Percentiles rank a stretch among this genome's conserved stretches.
Conservation (phyloP, 2,797 vertebrate species). For the Morelia viridis region DNA sequence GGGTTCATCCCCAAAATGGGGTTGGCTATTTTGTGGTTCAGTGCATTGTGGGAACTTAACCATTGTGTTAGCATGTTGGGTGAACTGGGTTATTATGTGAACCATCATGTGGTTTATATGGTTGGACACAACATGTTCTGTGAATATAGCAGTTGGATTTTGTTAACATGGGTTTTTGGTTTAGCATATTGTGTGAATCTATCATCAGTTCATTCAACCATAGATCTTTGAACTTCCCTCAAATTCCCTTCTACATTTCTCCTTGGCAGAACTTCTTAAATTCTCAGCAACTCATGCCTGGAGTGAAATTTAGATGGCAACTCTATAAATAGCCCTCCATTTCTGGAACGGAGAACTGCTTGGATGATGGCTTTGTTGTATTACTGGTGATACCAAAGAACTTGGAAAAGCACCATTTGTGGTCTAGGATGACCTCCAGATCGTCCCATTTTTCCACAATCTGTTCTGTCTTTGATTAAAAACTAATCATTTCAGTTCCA, state of each 20-base stretch:
- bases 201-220: not conserved
- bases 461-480: conserved; percentile 16
- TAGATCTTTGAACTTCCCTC: not conserved
- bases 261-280: not conserved
- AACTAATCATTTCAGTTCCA: conserved; percentile 3
- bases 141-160: not conserved
- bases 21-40: not conserved
- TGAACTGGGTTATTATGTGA: not conserved
- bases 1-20: not conserved
- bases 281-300: not conserved
- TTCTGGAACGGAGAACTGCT: conserved; percentile 19
- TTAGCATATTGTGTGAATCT: not conserved
- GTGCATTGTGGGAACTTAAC: not conserved
- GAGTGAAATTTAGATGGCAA: not conserved
- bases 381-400: conserved; percentile 1
- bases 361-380: conserved; percentile 32
- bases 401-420: conserved; percentile 22
- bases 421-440: conserved; percentile 25
- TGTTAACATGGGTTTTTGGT: not conserved
- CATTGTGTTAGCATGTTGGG: not conserved
- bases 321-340: not conserved
- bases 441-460: conserved; percentile 5
- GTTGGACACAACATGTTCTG: not conserved
- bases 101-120: not conserved
- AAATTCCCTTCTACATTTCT: not conserved